phyloP scores from a whole-genome alignment of 2,797 vertebrate genomes.

The Anguilla megastoma region DNA sequence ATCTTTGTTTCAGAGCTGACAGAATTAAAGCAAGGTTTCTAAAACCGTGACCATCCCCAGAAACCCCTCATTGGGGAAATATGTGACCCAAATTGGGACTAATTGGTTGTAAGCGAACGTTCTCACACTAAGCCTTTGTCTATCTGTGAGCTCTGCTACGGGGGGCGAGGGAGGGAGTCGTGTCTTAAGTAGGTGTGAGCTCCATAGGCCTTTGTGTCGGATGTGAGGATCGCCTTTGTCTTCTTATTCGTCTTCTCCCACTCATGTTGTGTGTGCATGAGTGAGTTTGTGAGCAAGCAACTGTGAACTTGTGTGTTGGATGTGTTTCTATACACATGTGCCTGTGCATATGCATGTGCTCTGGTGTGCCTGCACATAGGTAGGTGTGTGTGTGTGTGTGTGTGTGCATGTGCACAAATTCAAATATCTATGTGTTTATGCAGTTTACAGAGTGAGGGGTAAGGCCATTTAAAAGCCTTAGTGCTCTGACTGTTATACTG shows the following conservation, averaged over 20 bases:
- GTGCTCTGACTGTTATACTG: background rate
- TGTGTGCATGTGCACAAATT: background rate
- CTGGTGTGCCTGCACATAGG: background rate
- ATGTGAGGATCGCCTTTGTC: slow-evolving; percentile 42
- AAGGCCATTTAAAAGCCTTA: background rate
- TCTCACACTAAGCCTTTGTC: slow-evolving; percentile 61
- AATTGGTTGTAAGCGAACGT: background rate
- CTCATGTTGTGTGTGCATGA: background rate
- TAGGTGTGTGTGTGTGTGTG: background rate
- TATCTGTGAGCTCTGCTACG: slow-evolving; percentile 41
- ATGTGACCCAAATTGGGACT: background rate
- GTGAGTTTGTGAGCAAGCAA: background rate
- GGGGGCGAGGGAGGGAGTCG: slow-evolving; percentile 36
- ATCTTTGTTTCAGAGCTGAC: background rate
- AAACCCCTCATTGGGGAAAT: background rate
- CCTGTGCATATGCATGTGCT: background rate
- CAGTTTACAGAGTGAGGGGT: background rate
- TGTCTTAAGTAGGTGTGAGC: slow-evolving; percentile 50
- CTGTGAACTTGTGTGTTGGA: background rate
- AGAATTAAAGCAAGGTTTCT: background rate
- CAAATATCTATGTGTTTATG: background rate
- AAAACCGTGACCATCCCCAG: background rate
- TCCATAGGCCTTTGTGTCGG: slow-evolving; percentile 44
- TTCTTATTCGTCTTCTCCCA: slow-evolving; percentile 39
- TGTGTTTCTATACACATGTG: background rate